Percentiles rank a stretch among this genome's conserved stretches.
Conservation (phyloP, 2,888 invertebrate genomes). For the Nasonovia ribisnigri region DNA sequence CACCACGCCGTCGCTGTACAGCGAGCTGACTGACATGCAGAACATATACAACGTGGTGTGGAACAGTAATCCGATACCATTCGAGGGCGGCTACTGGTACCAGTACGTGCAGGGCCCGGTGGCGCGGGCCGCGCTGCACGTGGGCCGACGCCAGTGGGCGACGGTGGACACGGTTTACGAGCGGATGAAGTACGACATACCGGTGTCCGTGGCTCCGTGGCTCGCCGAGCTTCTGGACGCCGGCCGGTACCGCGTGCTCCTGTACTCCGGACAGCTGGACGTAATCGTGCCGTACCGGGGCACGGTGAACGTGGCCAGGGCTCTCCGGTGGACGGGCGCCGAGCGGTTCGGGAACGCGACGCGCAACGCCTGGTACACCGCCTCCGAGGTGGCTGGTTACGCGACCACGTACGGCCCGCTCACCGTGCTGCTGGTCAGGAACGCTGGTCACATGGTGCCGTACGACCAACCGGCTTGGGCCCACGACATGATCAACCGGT, state of each 20-base stretch:
- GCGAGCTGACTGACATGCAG: slow-evolving; percentile 81
- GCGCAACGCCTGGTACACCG: slow-evolving; percentile 75
- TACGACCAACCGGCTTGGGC: slow-evolving; percentile 84
- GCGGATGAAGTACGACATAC: slow-evolving; percentile 81
- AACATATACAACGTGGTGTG: slow-evolving; percentile 77
- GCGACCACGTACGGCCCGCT: slow-evolving; percentile 80
- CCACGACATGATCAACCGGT: slow-evolving; percentile 79
- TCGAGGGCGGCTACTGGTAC: slow-evolving; percentile 67
- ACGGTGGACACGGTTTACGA: slow-evolving; percentile 78
- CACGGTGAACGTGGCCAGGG: slow-evolving; percentile 82
- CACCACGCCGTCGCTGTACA: slow-evolving; percentile 77
- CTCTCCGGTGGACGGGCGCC: slow-evolving; percentile 78
- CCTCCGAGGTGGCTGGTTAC: slow-evolving; percentile 81
- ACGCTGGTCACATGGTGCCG: slow-evolving; percentile 88
- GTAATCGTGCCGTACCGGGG: slow-evolving; percentile 91
- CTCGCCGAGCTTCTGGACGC: slow-evolving; percentile 77
- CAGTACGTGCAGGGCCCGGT: slow-evolving; percentile 66
- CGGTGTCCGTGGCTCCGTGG: slow-evolving; percentile 84
- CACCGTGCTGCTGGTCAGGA: slow-evolving; percentile 80
- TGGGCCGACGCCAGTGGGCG: slow-evolving; percentile 81
- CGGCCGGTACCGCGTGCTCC: slow-evolving; percentile 77
- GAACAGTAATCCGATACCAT: slow-evolving; percentile 74
- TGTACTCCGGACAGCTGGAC: slow-evolving; percentile 93
- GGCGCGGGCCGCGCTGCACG: slow-evolving; percentile 78
- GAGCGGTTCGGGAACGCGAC: slow-evolving; percentile 77